Base-by-base conservation (phyloP, 2,113 vertebrate species). In the Stigmatopora nigra region DNA sequence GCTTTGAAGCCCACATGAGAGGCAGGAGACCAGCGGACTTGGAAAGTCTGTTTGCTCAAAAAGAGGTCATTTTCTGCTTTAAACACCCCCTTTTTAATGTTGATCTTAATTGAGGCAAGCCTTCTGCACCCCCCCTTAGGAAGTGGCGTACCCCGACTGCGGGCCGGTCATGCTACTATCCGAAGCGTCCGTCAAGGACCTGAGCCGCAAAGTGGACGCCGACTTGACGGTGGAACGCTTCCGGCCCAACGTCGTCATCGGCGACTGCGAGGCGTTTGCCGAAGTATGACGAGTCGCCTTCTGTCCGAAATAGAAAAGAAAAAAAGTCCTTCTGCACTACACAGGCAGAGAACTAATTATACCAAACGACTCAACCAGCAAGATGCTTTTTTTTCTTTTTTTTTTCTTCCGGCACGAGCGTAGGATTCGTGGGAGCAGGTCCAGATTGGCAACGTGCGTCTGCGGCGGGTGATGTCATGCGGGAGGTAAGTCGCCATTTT, bases 341-440 rank as follows among this genome's bases (percentile, higher is more conserved):
- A 82, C 76, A 71, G 63, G 73, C 60, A 31, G 61, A 45, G 47
- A 62, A 78, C 85, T 85, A 79, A 84, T 76, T 78, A 72, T 81
- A 74, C 74, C 77, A 68, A 31, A 58, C 58, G 22, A 63, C 71
- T 75, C 59, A 61, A 58, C 51, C 71, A 64, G 68, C 69, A 78
- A 77, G 11, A 81, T 79, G 77, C 60, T 81, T 53, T 72, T 61
- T 64, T 70, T 72, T 76, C 1, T 16, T 9, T 11, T 7, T n/a
- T 3, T 1, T 52, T 41, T 53, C 19, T 41, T 53, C 19, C 51
- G 66, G 53, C 14, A 22, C 53, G 22, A 5, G 22, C 25, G 63
- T 70, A 99, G 97, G 97, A 99, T 51, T 89, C 89, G 7, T 99
- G 97, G 96, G 89, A 93, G 20, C 91, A 94, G 15, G 66, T 98